A percentile compares a stretch with the other conserved stretches of the same genome.
These are phyloP conservation scores for Myanophis thanlyinensis DNA, from an alignment of 2,113 vertebrate species.

Conservation along the genomic window DNA sequence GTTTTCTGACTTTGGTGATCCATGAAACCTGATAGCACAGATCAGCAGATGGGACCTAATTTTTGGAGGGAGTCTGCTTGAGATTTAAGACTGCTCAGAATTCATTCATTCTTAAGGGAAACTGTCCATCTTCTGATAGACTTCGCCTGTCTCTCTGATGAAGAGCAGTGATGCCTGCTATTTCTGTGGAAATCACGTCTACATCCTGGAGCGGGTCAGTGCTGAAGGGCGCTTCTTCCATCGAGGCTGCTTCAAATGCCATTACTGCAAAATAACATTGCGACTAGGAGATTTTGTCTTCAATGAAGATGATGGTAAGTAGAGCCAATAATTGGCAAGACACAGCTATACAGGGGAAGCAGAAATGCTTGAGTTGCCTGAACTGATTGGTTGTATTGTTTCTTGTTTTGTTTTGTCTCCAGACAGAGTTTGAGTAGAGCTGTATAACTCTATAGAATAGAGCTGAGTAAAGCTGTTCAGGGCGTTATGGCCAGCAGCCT, in stretches of 20 bases:
- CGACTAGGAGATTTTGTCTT: conserved; percentile 83
- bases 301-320: conserved; percentile 76
- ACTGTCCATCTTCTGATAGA: conserved; percentile 14
- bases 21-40: background rate
- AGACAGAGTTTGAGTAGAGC: background rate
- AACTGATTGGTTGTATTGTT: background rate
- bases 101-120: background rate
- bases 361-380: background rate
- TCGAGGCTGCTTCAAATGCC: conserved; percentile 87
- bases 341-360: background rate
- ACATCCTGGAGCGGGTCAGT: conserved; percentile 86
- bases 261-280: conserved; percentile 77
- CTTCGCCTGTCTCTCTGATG: background rate
- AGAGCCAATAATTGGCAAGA: background rate
- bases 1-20: background rate
- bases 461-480: too few relatives aligned
- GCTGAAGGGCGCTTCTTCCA: conserved; percentile 90
- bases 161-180: conserved; percentile 80
- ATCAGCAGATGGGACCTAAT: background rate
- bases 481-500: background rate
- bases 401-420: background rate
- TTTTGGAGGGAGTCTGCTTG: background rate
- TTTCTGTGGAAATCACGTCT: conserved; percentile 82
- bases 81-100: background rate
- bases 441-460: too few relatives aligned